Evolutionary conservation across 2,113 vertebrate species (phyloP).

Genomic region (Nesospiza acunhae): DNA sequence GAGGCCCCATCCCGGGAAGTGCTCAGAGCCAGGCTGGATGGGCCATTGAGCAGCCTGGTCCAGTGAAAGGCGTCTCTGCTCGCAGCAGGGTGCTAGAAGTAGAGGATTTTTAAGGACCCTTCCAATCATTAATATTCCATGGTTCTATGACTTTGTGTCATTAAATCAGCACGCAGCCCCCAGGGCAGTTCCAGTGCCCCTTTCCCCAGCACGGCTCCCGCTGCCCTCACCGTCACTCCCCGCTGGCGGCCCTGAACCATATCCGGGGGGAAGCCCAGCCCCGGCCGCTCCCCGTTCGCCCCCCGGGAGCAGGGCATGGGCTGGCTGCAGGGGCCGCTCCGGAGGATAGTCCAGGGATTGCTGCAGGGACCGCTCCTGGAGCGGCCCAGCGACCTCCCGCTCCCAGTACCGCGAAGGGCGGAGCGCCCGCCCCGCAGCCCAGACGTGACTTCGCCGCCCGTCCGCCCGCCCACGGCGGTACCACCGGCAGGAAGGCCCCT

Average conservation of each 20-base stretch:
- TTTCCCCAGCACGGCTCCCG: background rate
- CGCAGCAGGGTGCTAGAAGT: no score
- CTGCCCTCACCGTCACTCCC: background rate
- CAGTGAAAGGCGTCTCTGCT: background rate
- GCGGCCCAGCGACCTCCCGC: accelerated
- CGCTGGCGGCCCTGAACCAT: background rate
- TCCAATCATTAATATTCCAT: background rate
- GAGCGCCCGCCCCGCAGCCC: accelerated
- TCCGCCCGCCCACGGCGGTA: accelerated
- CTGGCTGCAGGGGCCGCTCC: background rate
- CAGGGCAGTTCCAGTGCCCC: accelerated
- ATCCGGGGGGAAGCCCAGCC: accelerated
- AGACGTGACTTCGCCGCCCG: background rate
- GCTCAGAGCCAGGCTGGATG: background rate
- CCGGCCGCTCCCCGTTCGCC: background rate
- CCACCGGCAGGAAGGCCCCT: background rate
- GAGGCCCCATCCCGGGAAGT: background rate
- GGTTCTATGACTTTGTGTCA: accelerated
- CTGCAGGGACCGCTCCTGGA: accelerated
- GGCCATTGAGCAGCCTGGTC: background rate
- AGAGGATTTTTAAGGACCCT: background rate
- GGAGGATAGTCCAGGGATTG: accelerated
- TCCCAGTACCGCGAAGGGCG: accelerated
- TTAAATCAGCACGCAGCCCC: background rate
- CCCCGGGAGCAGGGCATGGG: no score